A percentile compares a stretch with the other conserved stretches of the same genome.
Conservation (phyloP, 2,888 invertebrate genomes). For the Teleiodes luculella region DNA sequence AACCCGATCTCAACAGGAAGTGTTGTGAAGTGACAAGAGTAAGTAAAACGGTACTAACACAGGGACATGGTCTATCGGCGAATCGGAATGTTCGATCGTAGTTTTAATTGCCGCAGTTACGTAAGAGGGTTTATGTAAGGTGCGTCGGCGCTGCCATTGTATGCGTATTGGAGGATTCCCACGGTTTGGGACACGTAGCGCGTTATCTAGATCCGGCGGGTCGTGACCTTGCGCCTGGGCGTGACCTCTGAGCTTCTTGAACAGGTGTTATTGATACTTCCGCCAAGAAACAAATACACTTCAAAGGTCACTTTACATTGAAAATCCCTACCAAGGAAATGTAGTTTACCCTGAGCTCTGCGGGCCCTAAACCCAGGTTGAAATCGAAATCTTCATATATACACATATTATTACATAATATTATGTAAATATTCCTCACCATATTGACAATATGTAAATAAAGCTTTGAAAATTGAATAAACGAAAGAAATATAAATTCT, state of each 20-base stretch:
- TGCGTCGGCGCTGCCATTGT: conserved; percentile 46
- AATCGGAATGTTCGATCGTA: conserved; percentile 37
- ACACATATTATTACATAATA: too few species aligned
- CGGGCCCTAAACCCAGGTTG: too few species aligned
- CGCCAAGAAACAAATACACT: conserved; percentile 16
- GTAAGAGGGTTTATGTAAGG: conserved; percentile 56
- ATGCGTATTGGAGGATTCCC: conserved; percentile 40
- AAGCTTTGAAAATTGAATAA: too few species aligned
- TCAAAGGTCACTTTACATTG: too few species aligned
- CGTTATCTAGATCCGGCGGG: conserved; percentile 58
- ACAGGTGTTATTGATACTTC: conserved; percentile 43
- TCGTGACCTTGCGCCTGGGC: conserved; percentile 56
- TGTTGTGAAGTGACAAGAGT: conserved; percentile 10
- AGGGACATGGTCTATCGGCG: conserved; percentile 17
- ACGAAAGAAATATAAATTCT: too few species aligned
- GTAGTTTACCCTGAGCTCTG: too few species aligned
- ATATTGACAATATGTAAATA: too few species aligned
- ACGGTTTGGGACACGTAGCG: conserved; percentile 61
- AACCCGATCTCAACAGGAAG: conserved; percentile 13
- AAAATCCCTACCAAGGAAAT: too few species aligned
- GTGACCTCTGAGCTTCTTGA: conserved; percentile 62
- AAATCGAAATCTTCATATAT: too few species aligned
- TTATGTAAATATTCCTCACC: too few species aligned
- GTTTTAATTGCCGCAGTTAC: conserved; percentile 66
- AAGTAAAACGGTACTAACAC: conserved; percentile 14